Base-by-base conservation (phyloP, 2,797 vertebrate species). In the Clarias pachynema region DNA sequence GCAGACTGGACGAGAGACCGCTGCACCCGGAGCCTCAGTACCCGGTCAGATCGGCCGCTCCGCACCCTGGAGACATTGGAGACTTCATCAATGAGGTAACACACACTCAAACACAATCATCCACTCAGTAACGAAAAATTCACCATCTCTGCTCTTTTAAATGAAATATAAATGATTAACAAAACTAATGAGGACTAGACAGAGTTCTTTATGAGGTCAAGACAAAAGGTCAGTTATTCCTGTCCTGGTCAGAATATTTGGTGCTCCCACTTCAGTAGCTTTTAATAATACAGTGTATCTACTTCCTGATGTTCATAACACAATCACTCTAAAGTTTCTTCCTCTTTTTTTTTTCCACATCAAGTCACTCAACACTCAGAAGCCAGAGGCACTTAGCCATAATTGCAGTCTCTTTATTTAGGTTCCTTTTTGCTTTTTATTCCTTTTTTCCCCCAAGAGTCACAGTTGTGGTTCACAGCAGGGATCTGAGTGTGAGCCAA, bases 21-120 rank as follows among this genome's bases (percentile, higher is more conserved):
- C 96, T 98, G 90, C 97, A 99, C 83, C 98, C 98, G 0, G 98
- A 99, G 92, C 97, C 97, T 24, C 97, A 99, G 94, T 99, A 99
- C 91, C 97, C 98, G 12, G 95, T 98, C 90, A 96, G 98, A 93
- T 98, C 98, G 60, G 97, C 96, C 86, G 97, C 97, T 88, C 98
- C 97, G 26, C 97, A 99, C 93, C 98, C 98, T 59, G 98, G 98
- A 87, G 98, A 99, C 93, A 99, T 99, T 22, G 98, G 98, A 87
- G 98, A 99, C 92, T 99, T 99, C 95, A 99, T 99, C 93, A 98
- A 98, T 57, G 98, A 99, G 97, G 98, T 99, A 94, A 44, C 56
- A 53, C 22, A 8, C 44, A 44, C 53, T 22, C 65, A 70, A 40
- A 56, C n/a, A 29, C 70, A 62, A 4, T 26, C 70, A 20, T 56